A percentile compares a stretch with the other conserved stretches of the same genome.
Conservation (phyloP, 2,888 invertebrate genomes). For the Candidula unifasciata region DNA sequence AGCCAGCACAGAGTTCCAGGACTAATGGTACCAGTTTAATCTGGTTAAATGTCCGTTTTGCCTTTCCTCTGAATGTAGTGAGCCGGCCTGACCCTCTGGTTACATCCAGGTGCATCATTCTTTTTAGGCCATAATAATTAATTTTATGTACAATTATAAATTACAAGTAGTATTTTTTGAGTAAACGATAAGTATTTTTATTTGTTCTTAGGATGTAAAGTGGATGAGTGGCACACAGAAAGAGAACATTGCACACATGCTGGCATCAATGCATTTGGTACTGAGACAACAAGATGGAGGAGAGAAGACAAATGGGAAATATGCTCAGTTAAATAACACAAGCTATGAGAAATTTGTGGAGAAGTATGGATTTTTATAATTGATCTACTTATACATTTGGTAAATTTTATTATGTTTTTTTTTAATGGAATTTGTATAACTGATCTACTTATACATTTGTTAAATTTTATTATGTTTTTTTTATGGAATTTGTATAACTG, state of each 20-base stretch:
- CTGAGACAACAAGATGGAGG: slow-evolving; percentile 75
- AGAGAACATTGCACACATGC: slow-evolving; percentile 77
- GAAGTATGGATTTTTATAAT: slow-evolving; percentile 62
- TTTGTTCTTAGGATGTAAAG: slow-evolving; percentile 29
- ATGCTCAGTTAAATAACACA: slow-evolving; percentile 76
- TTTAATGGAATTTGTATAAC: too few species aligned
- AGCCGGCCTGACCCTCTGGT: too few species aligned
- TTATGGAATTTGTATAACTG: too few species aligned
- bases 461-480: neutral
- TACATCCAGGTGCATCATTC: too few species aligned
- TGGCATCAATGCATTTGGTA: slow-evolving; percentile 77
- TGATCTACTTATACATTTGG: neutral
- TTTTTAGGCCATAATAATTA: too few species aligned
- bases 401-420: neutral
- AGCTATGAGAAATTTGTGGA: slow-evolving; percentile 77
- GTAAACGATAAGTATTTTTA: too few species aligned
- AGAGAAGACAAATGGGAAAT: slow-evolving; percentile 72
- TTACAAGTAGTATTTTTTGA: too few species aligned
- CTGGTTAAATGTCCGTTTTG: too few species aligned
- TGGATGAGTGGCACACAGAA: slow-evolving; percentile 74
- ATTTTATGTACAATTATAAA: too few species aligned
- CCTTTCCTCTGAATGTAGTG: too few species aligned
- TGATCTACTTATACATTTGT: neutral
- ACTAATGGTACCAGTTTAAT: too few species aligned
- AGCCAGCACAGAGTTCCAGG: too few species aligned